phyloP scores from a whole-genome alignment of 2,888 invertebrate genomes.

The Zhuqinia jingwanae region DNA sequence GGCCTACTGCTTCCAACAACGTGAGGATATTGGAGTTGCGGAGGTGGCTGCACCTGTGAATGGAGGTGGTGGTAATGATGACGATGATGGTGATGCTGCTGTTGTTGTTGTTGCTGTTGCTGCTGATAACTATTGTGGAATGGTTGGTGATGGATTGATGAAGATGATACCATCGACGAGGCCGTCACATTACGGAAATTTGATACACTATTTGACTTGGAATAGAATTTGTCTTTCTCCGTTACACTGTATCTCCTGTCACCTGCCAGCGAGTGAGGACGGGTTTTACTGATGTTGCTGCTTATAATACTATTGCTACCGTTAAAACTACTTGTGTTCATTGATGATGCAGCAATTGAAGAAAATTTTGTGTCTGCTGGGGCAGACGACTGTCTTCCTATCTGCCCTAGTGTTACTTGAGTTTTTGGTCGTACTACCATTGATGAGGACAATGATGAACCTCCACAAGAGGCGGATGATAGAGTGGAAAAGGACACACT shows the following conservation, averaged over 20 bases:
- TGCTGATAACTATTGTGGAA: background rate
- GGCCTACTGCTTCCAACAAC: conserved; percentile 69
- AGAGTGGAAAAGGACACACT: conserved; percentile 65
- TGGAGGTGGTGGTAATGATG: conserved; percentile 23
- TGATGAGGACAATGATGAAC: conserved; percentile 9
- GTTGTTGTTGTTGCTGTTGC: too few relatives aligned
- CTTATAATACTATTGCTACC: conserved; percentile 40
- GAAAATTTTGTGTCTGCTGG: conserved; percentile 52
- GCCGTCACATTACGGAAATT: conserved; percentile 73
- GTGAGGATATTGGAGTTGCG: conserved; percentile 59
- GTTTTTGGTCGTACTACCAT: conserved; percentile 36
- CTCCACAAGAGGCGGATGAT: conserved; percentile 29
- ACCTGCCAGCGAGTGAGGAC: conserved; percentile 71
- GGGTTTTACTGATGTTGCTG: conserved; percentile 59
- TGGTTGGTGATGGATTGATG: background rate
- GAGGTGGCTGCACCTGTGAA: conserved; percentile 29
- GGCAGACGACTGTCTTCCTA: conserved; percentile 68
- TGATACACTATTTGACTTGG: conserved; percentile 76
- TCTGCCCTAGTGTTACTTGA: conserved; percentile 66
- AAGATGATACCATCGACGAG: conserved; percentile 16
- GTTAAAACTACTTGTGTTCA: conserved; percentile 35
- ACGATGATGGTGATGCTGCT: conserved; percentile 44
- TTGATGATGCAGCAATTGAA: background rate
- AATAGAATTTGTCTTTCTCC: conserved; percentile 71
- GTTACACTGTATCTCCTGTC: conserved; percentile 72